These are phyloP conservation scores for Orthonyx spaldingii DNA, from an alignment of 2,113 vertebrate species.

Conservation along the genomic window DNA sequence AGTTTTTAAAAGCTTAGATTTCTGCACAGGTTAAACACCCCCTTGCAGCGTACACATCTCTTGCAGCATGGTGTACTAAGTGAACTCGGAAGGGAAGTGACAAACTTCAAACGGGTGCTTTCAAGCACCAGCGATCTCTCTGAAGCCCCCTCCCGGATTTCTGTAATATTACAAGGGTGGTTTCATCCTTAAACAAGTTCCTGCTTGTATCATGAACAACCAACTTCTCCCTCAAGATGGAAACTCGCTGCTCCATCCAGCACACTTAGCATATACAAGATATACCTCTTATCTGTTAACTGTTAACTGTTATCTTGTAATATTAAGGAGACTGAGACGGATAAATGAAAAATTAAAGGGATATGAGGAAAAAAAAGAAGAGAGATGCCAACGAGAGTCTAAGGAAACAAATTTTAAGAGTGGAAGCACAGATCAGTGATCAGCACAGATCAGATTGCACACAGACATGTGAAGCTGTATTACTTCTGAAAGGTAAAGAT, in stretches of 20 bases:
- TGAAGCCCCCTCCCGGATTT: not conserved
- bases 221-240: not conserved
- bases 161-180: not conserved
- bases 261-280: not conserved
- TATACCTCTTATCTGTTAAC: not conserved
- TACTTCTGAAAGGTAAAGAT: not conserved
- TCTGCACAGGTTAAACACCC: not conserved
- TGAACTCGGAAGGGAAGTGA: not conserved
- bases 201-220: not conserved
- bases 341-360: not conserved
- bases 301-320: not conserved
- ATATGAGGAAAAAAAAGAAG: not conserved
- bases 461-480: not conserved
- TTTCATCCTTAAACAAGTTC: not conserved
- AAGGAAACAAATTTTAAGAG: not conserved
- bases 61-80: not conserved
- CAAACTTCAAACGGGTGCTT: not conserved
- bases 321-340: fast-evolving
- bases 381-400: not conserved
- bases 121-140: not conserved
- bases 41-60: fast-evolving
- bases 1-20: not conserved
- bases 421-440: not conserved
- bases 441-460: not conserved
- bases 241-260: not conserved